Base-by-base conservation (phyloP, 2,113 vertebrate genomes). In the Sturnus vulgaris region DNA sequence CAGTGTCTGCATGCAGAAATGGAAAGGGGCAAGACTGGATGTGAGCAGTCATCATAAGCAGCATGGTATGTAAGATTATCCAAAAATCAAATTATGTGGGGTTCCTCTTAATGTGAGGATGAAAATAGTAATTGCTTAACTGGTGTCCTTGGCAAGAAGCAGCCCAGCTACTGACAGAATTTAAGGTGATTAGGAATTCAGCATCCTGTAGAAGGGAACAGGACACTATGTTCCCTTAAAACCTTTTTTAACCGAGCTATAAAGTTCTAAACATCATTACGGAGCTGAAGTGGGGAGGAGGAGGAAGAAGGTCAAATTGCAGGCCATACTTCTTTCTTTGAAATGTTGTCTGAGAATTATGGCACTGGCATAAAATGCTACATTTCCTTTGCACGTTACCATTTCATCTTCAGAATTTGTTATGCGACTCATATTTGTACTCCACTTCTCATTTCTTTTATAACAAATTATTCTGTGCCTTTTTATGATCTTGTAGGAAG, bases 401-500 rank as follows among this genome's bases (percentile, higher is more conserved):
- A 92, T 93, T 96, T 92, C 72, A 95, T 93, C 73, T 87, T 76
- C 76, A 77, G 81, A 76, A 94, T 95, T 88, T 93, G 90, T 91
- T 96, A 88, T 82, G 90, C 90, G 78, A 80, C 85, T 96, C 79
- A 8, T 96, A 94, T 97, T 94, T 94, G 92, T 89, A 91, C 53
- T 89, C 44, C 64, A 39, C 64, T 91, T 66, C 90, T 92, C 76
- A 84, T 92, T 90, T 88, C 52, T 93, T 97, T 91, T 95, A 69
- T 79, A 95, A 94, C 78, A 92, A 92, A 95, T 92, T 95, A 94
- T 96, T 97, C 94, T 78, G 70, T 85, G 86, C 68, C 90, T 96
- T 97, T 96, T 96, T 94, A 91, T 87, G 88, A 94, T 96, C 88
- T 82, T 85, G 79, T 55, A 94, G 88, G 92, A 97, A 96, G 94